Percentiles rank a stretch among this genome's conserved stretches.
Evolutionary conservation across 2,797 vertebrate species (phyloP).

Genomic region (Brotogeris chrysoptera): DNA sequence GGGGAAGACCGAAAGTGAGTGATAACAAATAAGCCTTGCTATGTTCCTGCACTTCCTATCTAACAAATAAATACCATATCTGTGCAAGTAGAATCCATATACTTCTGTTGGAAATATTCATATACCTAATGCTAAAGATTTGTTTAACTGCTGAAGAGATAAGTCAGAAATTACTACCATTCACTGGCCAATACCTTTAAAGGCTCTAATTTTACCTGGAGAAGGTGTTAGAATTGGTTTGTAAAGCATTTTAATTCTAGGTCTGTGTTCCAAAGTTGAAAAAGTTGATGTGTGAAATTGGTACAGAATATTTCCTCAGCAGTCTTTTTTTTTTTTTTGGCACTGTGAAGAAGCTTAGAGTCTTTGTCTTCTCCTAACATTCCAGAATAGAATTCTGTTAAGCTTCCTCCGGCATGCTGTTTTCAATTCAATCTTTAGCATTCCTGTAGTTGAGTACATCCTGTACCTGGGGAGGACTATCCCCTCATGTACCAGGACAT

Average conservation of each 20-base stretch:
- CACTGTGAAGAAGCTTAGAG: neutral
- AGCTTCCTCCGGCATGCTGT: neutral
- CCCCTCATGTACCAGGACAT: neutral
- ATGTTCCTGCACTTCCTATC: neutral
- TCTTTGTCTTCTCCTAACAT: neutral
- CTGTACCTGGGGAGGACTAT: neutral
- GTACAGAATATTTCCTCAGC: neutral
- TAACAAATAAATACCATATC: neutral
- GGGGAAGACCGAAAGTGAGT: neutral
- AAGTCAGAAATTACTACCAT: neutral
- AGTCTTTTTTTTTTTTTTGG: neutral
- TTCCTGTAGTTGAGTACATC: neutral
- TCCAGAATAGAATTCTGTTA: neutral
- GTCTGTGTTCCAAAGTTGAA: neutral
- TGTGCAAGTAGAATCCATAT: neutral
- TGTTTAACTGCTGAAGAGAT: neutral
- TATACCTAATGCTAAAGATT: neutral
- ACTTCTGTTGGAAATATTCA: neutral
- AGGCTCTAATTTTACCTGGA: neutral
- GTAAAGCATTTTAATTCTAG: neutral
- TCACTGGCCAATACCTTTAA: neutral
- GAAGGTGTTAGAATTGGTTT: neutral
- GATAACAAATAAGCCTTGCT: neutral
- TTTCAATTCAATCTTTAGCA: neutral
- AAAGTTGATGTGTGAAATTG: neutral